phyloP scores from a whole-genome alignment of 2,113 vertebrate species.

The Siniperca chuatsi region DNA sequence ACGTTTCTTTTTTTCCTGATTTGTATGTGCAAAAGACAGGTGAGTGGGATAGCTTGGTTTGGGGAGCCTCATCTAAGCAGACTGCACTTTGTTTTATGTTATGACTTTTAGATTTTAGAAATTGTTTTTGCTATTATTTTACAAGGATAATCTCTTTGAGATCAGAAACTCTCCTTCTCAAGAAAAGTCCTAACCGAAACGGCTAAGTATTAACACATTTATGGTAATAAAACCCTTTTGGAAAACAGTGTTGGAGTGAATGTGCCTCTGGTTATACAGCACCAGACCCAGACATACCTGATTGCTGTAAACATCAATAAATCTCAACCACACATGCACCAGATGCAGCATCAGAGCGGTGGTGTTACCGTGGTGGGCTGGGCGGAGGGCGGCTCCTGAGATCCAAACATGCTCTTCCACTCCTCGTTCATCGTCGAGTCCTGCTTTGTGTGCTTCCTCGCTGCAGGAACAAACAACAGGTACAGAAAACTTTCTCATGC shows the following conservation, averaged over 20 bases:
- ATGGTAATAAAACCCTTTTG: background rate
- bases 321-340: background rate
- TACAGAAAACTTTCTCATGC: background rate
- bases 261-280: background rate
- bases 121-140: background rate
- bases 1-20: too few species aligned
- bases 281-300: background rate
- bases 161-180: background rate
- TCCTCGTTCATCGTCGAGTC: conserved; percentile 97
- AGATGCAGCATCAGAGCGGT: accelerated
- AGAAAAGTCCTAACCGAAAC: background rate
- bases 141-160: background rate
- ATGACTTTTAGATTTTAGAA: too few species aligned
- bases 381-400: conserved; percentile 90
- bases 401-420: conserved; percentile 99
- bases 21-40: too few species aligned
- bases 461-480: conserved; percentile 73
- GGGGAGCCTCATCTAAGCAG: too few species aligned
- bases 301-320: background rate
- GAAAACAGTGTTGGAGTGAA: background rate
- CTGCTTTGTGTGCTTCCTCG: conserved; percentile 95
- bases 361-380: conserved; percentile 75
- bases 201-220: background rate
- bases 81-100: too few species aligned
- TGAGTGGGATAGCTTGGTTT: too few species aligned